Evolutionary conservation across 2,113 vertebrate species (phyloP).

Genomic region (Elgaria multicarinata): DNA sequence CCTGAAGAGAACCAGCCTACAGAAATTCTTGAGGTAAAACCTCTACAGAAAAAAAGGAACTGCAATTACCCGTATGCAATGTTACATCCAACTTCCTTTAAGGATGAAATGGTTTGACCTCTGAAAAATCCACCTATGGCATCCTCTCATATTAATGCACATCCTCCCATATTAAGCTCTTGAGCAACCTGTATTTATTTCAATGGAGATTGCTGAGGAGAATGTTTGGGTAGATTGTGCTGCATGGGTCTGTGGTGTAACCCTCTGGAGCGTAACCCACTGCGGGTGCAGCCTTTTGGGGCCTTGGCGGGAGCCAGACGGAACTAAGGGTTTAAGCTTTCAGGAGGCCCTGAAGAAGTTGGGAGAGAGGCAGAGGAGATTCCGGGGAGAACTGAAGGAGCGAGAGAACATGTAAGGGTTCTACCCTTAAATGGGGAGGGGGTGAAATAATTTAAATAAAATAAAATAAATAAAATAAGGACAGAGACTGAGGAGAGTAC

Average conservation of each 20-base stretch:
- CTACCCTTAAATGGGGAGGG: no score
- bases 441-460: no score
- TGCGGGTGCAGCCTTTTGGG: background rate
- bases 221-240: background rate
- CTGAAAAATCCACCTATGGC: background rate
- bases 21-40: background rate
- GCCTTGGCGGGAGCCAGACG: background rate
- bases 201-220: background rate
- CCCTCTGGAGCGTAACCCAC: background rate
- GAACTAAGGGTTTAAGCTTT: no score
- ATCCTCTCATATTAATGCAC: background rate
- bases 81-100: background rate
- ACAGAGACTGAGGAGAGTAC: no score
- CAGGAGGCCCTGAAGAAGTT: background rate
- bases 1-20: background rate
- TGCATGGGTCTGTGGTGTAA: background rate
- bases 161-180: background rate
- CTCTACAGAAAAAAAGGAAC: background rate
- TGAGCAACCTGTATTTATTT: background rate
- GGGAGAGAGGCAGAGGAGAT: no score
- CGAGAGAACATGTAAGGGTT: no score
- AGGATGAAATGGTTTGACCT: background rate
- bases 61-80: fast-evolving
- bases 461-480: no score
- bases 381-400: no score